Evolutionary conservation across 2,888 invertebrate species (phyloP), one percentile per base, ranked within the genome.

Genomic region (Eumacrocentrus americanus): DNA sequence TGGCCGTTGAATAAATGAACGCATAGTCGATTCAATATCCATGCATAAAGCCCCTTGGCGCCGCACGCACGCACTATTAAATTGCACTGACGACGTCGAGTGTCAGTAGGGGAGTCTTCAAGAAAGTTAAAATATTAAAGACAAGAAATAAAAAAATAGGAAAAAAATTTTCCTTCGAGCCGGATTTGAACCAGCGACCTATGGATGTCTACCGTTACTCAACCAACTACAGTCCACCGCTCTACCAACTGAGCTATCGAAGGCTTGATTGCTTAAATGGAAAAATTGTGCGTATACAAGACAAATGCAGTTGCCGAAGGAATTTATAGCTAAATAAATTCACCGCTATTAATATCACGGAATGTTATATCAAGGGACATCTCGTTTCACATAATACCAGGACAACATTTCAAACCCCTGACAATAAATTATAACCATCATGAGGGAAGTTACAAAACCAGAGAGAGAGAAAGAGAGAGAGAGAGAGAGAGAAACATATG

Each of bases 201-300:
- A 79, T 79, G 79, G 79, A 79, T 79, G 9, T 29, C 64, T 59
- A 34, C 51, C 3, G 23, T 11, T 20, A 7, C 25, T 6, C 16
- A 58, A 44, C 76, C 79, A 69, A 80, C 80, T 80, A 80, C 80
- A 80, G 80, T 80, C 79, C 80, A 80, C 80, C 80, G 80, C 80
- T 80, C 80, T 80, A 80, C 80, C 80, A 80, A 79, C 80, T 81
- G 80, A 80, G 79, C 80, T 81, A 79, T 81, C 80, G 80, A 80
- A 80, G 80, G 80, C 46, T n/a, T n/a, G 59, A 54, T 11, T 1
- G 22, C 11, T n/a, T 1, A n/a, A n/a, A n/a, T n/a, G n/a, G n/a
- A n/a, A n/a, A n/a, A n/a, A n/a, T n/a, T n/a, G n/a, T n/a, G n/a
- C n/a, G n/a, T n/a, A n/a, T n/a, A n/a, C n/a, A n/a, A n/a, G n/a